Percentiles rank a stretch among this genome's conserved stretches.
These are phyloP conservation scores for Naja naja DNA, from an alignment of 2,113 vertebrate genomes.

Conservation along the genomic window DNA sequence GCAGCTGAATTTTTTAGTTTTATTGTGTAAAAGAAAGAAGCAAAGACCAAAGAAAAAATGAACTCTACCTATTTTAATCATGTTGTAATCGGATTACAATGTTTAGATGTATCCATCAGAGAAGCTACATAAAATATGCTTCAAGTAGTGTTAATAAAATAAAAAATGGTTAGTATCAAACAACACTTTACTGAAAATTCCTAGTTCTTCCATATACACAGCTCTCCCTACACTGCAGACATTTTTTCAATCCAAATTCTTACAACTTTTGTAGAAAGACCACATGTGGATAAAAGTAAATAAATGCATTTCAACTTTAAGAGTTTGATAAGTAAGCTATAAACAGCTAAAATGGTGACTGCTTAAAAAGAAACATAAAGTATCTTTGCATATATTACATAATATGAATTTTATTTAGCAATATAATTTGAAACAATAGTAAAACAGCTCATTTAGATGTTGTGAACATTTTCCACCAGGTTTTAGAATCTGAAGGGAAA, in stretches of 20 bases:
- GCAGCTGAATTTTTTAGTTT: conserved; percentile 59
- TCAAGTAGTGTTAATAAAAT: conserved; percentile 64
- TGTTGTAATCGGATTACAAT: conserved; percentile 63
- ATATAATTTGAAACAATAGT: neutral
- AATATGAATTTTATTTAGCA: neutral
- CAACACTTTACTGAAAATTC: conserved; percentile 68
- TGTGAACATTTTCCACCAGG: neutral
- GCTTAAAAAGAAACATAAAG: neutral
- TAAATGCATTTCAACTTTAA: neutral
- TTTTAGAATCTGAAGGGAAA: neutral
- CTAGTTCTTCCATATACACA: conserved; percentile 33
- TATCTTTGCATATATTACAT: neutral
- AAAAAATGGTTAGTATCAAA: conserved; percentile 73
- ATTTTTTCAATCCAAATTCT: neutral
- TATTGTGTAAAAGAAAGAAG: conserved; percentile 46
- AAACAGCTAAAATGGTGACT: neutral
- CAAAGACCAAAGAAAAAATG: conserved; percentile 40
- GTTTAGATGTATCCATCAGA: conserved; percentile 69
- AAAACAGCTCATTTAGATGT: neutral
- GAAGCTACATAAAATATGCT: conserved; percentile 57
- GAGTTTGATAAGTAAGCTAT: conserved; percentile 2
- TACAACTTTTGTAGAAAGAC: conserved; percentile 34
- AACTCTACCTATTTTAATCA: conserved; percentile 48
- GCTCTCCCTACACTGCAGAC: conserved; percentile 29
- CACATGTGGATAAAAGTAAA: neutral